A percentile compares a stretch with the other conserved stretches of the same genome.
Evolutionary conservation across 2,797 vertebrate species (phyloP).

Genomic region (Triplophysa bombifrons): DNA sequence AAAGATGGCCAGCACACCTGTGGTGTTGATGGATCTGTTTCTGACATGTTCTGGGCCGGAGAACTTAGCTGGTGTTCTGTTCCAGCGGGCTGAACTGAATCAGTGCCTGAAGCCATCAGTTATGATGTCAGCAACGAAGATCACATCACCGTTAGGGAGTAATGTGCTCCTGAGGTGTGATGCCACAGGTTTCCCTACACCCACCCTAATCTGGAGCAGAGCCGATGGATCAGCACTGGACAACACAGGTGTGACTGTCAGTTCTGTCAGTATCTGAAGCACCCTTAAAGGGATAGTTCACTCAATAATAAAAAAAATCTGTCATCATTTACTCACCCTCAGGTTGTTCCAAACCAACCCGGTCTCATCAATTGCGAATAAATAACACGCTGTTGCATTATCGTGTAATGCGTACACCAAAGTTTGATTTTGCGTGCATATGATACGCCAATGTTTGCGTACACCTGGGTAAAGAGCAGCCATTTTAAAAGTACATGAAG

Average conservation of each 20-base stretch:
- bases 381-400: too few relatives aligned
- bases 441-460: too few relatives aligned
- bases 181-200: constrained; percentile 88
- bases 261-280: neutral
- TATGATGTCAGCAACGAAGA: constrained; percentile 94
- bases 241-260: constrained; percentile 82
- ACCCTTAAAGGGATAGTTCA: neutral
- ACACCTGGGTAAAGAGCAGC: too few relatives aligned
- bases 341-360: too few relatives aligned
- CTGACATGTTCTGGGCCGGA: constrained; percentile 88
- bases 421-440: too few relatives aligned
- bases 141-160: constrained; percentile 88
- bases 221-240: constrained; percentile 78
- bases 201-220: constrained; percentile 84
- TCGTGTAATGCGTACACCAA: too few relatives aligned
- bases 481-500: too few relatives aligned
- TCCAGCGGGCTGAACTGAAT: constrained; percentile 89
- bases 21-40: constrained; percentile 87
- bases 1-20: constrained; percentile 75
- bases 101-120: constrained; percentile 91
- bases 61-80: constrained; percentile 83
- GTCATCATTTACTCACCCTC: too few relatives aligned
- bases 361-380: too few relatives aligned
- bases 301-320: too few relatives aligned
- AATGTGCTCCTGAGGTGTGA: constrained; percentile 96